Evolutionary conservation across 2,113 vertebrate genomes (phyloP).

Genomic region (Erythrolamprus reginae): DNA sequence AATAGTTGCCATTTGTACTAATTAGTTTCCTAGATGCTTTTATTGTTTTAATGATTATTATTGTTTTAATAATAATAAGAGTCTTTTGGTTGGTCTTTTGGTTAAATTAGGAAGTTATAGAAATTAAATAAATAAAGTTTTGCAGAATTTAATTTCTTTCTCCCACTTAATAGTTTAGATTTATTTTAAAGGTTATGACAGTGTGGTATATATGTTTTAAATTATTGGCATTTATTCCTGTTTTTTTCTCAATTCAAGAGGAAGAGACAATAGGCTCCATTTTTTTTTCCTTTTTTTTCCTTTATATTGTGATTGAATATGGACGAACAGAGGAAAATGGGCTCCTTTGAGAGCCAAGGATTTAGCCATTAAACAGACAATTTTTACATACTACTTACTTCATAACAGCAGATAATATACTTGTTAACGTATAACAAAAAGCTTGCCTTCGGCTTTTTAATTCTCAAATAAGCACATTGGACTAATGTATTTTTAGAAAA

Average conservation of each 20-base stretch:
- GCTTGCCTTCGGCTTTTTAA: background rate
- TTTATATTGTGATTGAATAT: background rate
- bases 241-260: background rate
- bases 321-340: background rate
- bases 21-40: background rate
- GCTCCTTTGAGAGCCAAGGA: background rate
- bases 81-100: background rate
- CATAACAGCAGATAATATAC: background rate
- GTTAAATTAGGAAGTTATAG: background rate
- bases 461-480: background rate
- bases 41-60: background rate
- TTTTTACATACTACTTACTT: background rate
- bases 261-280: background rate
- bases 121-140: background rate
- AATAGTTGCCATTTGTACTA: too few species aligned
- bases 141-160: background rate
- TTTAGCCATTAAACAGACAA: background rate
- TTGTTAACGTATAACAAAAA: background rate
- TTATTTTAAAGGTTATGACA: background rate
- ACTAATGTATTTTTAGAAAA: background rate
- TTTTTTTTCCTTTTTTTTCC: background rate
- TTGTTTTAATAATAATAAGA: too few species aligned
- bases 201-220: background rate
- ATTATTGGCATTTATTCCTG: background rate
- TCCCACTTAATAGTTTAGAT: background rate